phyloP scores from a whole-genome alignment of 1,140 invertebrate genomes.

The Ceratosolen fusciceps region DNA sequence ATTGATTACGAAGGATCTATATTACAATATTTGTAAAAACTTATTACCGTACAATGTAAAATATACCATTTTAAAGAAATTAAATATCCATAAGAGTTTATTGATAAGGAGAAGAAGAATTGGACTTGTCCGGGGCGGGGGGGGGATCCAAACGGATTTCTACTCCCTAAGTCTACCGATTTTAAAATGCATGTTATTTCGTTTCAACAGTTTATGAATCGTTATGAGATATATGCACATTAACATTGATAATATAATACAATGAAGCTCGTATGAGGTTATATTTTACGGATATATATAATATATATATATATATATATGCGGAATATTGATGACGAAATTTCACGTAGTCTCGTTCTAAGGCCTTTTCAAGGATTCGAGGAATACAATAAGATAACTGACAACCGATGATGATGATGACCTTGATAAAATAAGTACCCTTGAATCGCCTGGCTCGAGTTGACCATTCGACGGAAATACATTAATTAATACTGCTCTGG shows the following conservation, averaged over 20 bases:
- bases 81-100: constrained; percentile 17
- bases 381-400: constrained; percentile 5
- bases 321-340: constrained; percentile 32
- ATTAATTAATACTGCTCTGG: too few species aligned
- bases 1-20: not conserved
- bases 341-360: constrained; percentile 30
- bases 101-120: not conserved
- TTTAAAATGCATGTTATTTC: constrained; percentile 18
- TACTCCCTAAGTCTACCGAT: too few species aligned
- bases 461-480: constrained; percentile 21
- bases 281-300: constrained; percentile 33
- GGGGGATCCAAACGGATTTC: too few species aligned
- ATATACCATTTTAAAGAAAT: constrained; percentile 19
- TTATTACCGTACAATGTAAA: constrained; percentile 15
- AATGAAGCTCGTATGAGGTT: constrained; percentile 33
- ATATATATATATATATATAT: too few species aligned
- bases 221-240: constrained; percentile 18
- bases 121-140: too few species aligned
- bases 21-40: constrained; percentile 31
- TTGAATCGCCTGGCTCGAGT: constrained; percentile 28
- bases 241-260: constrained; percentile 14
- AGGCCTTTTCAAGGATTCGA: not conserved
- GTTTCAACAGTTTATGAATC: constrained; percentile 32
- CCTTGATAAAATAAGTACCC: constrained; percentile 9
- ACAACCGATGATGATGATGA: constrained; percentile 6